Evolutionary conservation across 2,888 invertebrate genomes (phyloP), one percentile per base, ranked within the genome.

Genomic region (Eupithecia dodoneata): DNA sequence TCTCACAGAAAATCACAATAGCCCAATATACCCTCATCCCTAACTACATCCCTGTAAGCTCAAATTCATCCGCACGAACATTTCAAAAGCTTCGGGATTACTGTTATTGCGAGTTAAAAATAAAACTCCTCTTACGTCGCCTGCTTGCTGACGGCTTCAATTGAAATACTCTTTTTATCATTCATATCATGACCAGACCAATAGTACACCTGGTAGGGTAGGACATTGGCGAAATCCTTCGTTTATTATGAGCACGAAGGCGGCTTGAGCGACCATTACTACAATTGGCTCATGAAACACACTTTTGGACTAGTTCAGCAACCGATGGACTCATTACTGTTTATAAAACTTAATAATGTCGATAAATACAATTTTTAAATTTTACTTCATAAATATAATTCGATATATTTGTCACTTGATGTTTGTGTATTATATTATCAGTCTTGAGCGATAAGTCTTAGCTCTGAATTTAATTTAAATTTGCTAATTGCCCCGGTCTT

Each of bases 1-100:
- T 1, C 63, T 3, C 4, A 30, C 10, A 30, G 59, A 63, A 63
- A 10, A 12, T 63, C 63, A 63, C 63, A 30, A 30, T 2, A 42
- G 44, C 45, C 2, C n/a, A 10, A 5, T 41, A 45, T 45, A 7
- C 67, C 67, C n/a, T 10, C 4, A 4, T 4, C 15, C 52, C 71
- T 70, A 30, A 71, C 6, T 75, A 69, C 72, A 15, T 49, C 77
- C 47, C 72, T 73, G 75, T 30, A 12, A 65, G 74, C 59, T 52
- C 67, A 74, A 63, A 76, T 76, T 75, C 76, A 74, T 10, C n/a
- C 73, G 52, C 65, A 73, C 72, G 74, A 76, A 74, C 74, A 77
- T 74, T 77, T 65, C 73, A 47, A 75, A 74, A 74, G 72, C 76
- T 69, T 45, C 78, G 72, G 79, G 74, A 74, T 79, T 76, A 79